Conservation (phyloP, 2,888 invertebrate species). For the Metacarcinus magister region DNA sequence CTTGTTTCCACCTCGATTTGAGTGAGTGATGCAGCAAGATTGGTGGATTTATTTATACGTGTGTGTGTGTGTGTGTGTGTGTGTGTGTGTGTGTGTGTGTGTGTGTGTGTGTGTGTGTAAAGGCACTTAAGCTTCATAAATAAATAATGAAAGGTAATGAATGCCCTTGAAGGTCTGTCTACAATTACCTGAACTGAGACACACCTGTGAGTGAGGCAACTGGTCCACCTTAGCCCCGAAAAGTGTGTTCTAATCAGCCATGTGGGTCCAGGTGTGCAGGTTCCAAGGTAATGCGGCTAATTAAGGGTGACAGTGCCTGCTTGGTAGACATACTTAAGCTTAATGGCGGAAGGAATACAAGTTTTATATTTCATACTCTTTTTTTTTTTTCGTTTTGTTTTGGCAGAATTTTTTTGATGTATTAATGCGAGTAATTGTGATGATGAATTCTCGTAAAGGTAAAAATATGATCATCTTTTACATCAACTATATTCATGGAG, state of each 20-base stretch:
- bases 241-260: neutral
- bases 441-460: no score
- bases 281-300: neutral
- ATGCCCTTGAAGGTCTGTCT: neutral
- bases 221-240: neutral
- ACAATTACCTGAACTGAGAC: neutral
- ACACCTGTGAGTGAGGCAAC: neutral
- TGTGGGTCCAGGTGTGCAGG: neutral
- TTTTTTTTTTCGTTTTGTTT: no score
- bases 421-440: no score
- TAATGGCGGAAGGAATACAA: neutral
- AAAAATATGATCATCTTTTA: no score
- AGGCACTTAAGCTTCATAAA: slow-evolving; percentile 26
- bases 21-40: neutral
- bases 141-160: slow-evolving; percentile 2
- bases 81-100: slow-evolving; percentile 22
- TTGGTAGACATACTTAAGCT: neutral
- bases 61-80: slow-evolving; percentile 35
- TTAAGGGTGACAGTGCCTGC: neutral
- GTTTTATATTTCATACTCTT: neutral
- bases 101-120: neutral
- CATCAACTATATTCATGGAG: no score
- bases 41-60: neutral
- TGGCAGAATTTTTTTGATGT: no score
- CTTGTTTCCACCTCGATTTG: neutral